phyloP scores from a whole-genome alignment of 2,113 vertebrate genomes.

The Labrus mixtus region DNA sequence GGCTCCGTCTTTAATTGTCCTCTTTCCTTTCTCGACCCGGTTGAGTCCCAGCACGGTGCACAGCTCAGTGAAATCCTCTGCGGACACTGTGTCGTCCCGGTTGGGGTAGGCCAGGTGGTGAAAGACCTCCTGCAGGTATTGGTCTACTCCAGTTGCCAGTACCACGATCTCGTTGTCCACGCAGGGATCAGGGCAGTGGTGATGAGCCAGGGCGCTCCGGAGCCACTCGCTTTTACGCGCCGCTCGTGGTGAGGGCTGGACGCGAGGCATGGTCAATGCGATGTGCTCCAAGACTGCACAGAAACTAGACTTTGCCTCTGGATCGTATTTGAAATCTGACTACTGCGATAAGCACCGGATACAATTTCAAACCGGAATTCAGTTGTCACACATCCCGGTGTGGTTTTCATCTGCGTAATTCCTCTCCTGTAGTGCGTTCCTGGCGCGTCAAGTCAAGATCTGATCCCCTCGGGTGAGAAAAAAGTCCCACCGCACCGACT shows the following conservation, averaged over 20 bases:
- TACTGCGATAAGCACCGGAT: neutral
- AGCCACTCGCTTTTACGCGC: conserved; percentile 85
- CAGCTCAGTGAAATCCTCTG: conserved; percentile 80
- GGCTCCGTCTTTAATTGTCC: neutral
- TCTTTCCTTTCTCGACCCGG: neutral
- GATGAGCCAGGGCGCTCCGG: conserved; percentile 78
- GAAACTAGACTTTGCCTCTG: neutral
- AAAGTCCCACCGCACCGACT: conserved; percentile 33
- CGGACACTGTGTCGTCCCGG: conserved; percentile 73
- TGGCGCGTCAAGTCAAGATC: conserved; percentile 17
- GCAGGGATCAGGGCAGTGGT: conserved; percentile 72
- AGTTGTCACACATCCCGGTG: neutral
- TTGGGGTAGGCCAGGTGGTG: conserved; percentile 80
- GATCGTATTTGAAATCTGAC: neutral
- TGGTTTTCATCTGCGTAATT: conserved; percentile 2
- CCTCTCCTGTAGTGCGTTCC: conserved; percentile 10
- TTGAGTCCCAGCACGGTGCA: conserved; percentile 79
- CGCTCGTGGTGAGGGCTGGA: conserved; percentile 41
- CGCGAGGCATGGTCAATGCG: conserved; percentile 17
- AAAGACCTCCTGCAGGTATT: conserved; percentile 86
- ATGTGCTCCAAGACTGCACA: conserved; percentile 45
- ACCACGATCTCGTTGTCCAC: conserved; percentile 84
- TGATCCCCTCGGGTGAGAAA: conserved; percentile 19
- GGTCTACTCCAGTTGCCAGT: conserved; percentile 84
- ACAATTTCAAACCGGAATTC: neutral